Evolutionary conservation across 2,888 invertebrate genomes (phyloP), one percentile per base, ranked within the genome.

Genomic region (Eristalis pertinax): DNA sequence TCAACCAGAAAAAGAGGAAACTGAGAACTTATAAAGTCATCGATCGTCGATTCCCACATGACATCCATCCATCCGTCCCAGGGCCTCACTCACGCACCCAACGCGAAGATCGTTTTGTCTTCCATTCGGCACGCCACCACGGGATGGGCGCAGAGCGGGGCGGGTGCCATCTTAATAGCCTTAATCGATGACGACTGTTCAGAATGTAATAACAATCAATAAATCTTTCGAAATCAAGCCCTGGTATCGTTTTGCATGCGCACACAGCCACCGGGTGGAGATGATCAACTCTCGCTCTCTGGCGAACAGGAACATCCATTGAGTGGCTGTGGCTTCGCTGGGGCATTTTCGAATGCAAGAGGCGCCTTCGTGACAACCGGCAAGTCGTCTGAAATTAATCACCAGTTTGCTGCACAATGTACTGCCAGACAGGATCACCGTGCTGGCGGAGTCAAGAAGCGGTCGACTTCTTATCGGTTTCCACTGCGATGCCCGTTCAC

Each of bases 171-270:
- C 79, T 84, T 76, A 87, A 87, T 80, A 76, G 76, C 58, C 72
- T 87, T 84, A 87, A 87, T 87, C 86, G 86, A 87, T 87, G 84
- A 76, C 87, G 84, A 87, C 75, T 84, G 84, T 73, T 84, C 84
- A 38, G 69, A 87, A 78, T 38, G 75, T 68, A 84, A 87, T 84
- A 79, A 87, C 75, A 87, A 87, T 84, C 79, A 84, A 87, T 87
- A 84, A 87, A 87, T 84, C 83, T 87, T 69, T 79, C 43, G 43
- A 72, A 87, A 84, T 73, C 79, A 83, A 84, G 76, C 84, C n/a
- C 68, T 67, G 43, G 29, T 72, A 84, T 87, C 84, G 75, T 72
- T 76, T 84, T 68, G 79, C 79, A 79, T 86, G 74, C 65, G 43
- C 35, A 24, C 43, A 62, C 83, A 41, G 69, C 86, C 83, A 83